Conservation (phyloP, 2,113 vertebrate genomes). For the Sebastes fasciatus region DNA sequence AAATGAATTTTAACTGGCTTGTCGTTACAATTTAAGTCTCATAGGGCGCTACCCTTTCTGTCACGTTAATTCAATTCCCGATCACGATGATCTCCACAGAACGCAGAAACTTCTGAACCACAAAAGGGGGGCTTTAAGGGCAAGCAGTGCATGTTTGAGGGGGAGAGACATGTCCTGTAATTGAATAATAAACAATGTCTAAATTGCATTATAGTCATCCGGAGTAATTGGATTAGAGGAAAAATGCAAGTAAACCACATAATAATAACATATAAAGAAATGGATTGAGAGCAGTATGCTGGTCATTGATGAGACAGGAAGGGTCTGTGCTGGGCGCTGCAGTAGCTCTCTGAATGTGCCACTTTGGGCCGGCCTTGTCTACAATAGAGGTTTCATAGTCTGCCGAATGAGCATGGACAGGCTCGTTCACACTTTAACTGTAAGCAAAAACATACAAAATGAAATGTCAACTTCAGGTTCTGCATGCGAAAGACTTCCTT, state of each 20-base stretch:
- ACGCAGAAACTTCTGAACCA: conserved; percentile 72
- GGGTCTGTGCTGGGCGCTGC: conserved; percentile 50
- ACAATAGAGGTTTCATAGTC: conserved; percentile 50
- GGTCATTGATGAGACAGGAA: conserved; percentile 75
- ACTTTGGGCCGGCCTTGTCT: conserved; percentile 35
- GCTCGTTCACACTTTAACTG: conserved; percentile 22
- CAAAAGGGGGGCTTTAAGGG: conserved; percentile 77
- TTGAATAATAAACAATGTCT: conserved; percentile 83
- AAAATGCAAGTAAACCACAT: conserved; percentile 77
- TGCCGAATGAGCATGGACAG: conserved; percentile 39
- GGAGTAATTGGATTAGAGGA: conserved; percentile 77
- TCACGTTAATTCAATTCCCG: conserved; percentile 82
- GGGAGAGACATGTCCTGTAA: conserved; percentile 74
- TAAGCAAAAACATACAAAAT: conserved; percentile 40
- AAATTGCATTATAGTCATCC: conserved; percentile 81
- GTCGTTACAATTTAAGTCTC: conserved; percentile 80
- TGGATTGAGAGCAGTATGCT: conserved; percentile 80
- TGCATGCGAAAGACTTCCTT: conserved; percentile 1
- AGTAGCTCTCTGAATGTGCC: conserved; percentile 47
- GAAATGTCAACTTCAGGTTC: conserved; percentile 14
- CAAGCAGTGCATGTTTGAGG: conserved; percentile 69
- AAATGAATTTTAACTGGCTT: conserved; percentile 86
- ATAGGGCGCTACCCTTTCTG: conserved; percentile 75
- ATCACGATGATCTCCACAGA: conserved; percentile 72
- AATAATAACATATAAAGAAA: conserved; percentile 83